These are phyloP conservation scores for Xiphophorus couchianus DNA, from an alignment of 2,113 vertebrate genomes.

Conservation along the genomic window DNA sequence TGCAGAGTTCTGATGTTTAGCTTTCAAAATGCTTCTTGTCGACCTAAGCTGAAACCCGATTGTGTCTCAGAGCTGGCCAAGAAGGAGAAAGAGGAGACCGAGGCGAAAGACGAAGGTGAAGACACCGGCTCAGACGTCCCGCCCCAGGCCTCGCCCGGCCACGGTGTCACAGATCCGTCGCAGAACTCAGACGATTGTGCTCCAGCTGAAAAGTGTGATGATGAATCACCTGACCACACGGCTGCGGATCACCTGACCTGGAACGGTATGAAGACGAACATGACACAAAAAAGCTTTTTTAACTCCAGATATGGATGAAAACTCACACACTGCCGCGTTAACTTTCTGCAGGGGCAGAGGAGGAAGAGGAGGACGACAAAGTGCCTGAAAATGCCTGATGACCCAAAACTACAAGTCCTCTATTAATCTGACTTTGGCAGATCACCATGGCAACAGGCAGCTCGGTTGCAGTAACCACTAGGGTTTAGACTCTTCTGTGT, in stretches of 20 bases:
- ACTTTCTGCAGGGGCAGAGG: conserved; percentile 55
- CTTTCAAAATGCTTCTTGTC: too few relatives aligned
- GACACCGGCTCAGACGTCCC: conserved; percentile 16
- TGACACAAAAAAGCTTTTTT: fast-evolving
- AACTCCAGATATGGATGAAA: background rate
- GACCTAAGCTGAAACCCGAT: background rate
- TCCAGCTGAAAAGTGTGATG: conserved; percentile 7
- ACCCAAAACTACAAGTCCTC: background rate
- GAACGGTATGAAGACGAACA: conserved; percentile 55
- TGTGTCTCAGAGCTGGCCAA: conserved; percentile 64
- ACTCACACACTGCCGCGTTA: conserved; percentile 36
- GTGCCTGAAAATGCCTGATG: conserved; percentile 69
- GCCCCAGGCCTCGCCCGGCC: conserved; percentile 35
- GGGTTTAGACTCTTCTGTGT: conserved; percentile 35
- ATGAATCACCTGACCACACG: conserved; percentile 29
- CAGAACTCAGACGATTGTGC: conserved; percentile 23
- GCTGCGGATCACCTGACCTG: conserved; percentile 50
- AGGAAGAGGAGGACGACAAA: conserved; percentile 29
- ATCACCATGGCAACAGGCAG: conserved; percentile 39
- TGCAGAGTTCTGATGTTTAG: too few relatives aligned
- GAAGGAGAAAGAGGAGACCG: conserved; percentile 58
- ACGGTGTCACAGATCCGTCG: conserved; percentile 36
- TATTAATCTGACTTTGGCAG: conserved; percentile 30
- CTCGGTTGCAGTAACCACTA: conserved; percentile 8
- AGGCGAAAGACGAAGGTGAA: conserved; percentile 11